Evolutionary conservation across 2,888 invertebrate species (phyloP), one percentile per base, ranked within the genome.

Genomic region (Dysmachus trigonus): DNA sequence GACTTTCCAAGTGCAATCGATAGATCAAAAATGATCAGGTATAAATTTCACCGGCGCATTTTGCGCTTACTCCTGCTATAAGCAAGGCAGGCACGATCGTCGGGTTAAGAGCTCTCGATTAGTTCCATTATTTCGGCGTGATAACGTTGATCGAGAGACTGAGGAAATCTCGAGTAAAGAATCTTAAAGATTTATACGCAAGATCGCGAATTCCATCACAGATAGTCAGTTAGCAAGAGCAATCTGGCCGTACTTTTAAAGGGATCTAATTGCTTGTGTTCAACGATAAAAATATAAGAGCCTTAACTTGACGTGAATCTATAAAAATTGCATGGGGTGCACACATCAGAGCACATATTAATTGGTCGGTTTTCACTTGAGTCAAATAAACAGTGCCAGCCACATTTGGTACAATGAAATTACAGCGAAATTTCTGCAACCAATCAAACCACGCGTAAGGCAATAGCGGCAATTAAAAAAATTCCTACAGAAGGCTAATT

Each of bases 1-100:
- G 30, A 79, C 79, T 51, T 79, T 79, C 47, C 30, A 51, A 79
- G 47, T 51, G 79, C 79, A 79, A 79, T 51, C 79, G 27, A 79
- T 79, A 79, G 22, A 79, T 79, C 79, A 79, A 79, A 79, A 51
- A 51, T 13, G 79, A 30, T 51, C 31, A 30, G 79, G 38, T 79
- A 51, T 51, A 47, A 79, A 79, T 79, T 79, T 79, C 79, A 31
- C 79, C 27, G 51, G 79, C 47, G 77, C 22, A 51, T 30, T 27
- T 30, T 47, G 51, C 5, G 30, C 15, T 47, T 51, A 27, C 47
- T 22, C 18, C 51, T 51, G 73, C 31, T 15, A n/a, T n/a, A 77
- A 77, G 27, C 77, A 47, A 76, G 22, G n/a, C 18, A 73, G 73
- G 76, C 79, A 79, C 79, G 79, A 79, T 79, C 79, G 8, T 15